A percentile compares a stretch with the other conserved stretches of the same genome.
Evolutionary conservation across 2,113 vertebrate species (phyloP).

Genomic region (Oreochromis tanganicae): DNA sequence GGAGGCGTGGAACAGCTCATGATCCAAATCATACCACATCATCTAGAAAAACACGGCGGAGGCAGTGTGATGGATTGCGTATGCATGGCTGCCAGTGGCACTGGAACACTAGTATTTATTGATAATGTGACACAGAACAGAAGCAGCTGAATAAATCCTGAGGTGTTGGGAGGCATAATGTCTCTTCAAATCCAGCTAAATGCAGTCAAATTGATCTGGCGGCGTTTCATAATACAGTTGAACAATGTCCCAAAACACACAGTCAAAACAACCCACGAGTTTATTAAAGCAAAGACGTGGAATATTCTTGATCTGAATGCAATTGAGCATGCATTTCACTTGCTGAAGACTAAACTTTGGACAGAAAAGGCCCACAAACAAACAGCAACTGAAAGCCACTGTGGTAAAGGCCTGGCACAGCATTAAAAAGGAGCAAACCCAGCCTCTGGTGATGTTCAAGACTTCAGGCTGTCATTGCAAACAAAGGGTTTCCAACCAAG

Average conservation of each 20-base stretch:
- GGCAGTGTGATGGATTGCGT: background rate
- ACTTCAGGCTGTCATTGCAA: background rate
- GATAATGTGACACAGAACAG: background rate
- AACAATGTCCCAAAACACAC: background rate
- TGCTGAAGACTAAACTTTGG: background rate
- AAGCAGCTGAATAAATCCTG: background rate
- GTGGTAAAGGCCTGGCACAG: background rate
- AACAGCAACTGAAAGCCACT: background rate
- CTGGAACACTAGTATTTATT: background rate
- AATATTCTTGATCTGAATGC: background rate
- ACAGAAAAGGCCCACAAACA: background rate
- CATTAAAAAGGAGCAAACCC: background rate
- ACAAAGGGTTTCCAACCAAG: background rate
- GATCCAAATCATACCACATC: background rate
- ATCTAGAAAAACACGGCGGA: background rate
- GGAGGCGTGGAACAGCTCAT: background rate
- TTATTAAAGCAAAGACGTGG: background rate
- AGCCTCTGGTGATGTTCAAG: background rate
- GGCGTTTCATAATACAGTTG: background rate
- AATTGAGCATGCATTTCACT: background rate
- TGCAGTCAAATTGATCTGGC: background rate
- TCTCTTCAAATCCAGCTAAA: background rate
- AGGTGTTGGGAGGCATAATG: background rate
- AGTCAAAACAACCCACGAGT: background rate
- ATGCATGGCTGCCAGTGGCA: background rate